Evolutionary conservation across 2,797 vertebrate species (phyloP), one percentile per base, ranked within the genome.

Genomic region (Sebastes trivittatus): DNA sequence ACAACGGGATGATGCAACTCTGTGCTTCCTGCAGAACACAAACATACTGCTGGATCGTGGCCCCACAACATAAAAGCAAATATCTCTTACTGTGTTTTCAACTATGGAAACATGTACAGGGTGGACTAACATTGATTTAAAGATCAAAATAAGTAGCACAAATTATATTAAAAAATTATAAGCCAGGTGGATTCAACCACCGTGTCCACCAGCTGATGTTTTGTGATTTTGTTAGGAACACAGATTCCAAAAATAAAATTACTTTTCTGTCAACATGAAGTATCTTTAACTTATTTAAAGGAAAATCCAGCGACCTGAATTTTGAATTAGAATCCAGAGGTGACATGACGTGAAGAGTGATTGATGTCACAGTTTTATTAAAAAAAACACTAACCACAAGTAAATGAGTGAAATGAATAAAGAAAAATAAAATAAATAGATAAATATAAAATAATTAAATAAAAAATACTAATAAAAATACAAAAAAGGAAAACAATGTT

Each of bases 1-100:
- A 96, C 64, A 97, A 79, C 0, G 98, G 98, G 68, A 99, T 94
- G 81, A 94, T 96, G 94, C 98, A 99, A 2, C 87, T 89, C 94
- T 89, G 89, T 0, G 61, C 23, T 14, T 84, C 88, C 96, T 96
- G 69, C 4, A 83, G 80, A 80, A 54, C 36, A 72, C 10, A 81
- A 70, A 70, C 58, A 85, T 2, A 14, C 16, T 6, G 22, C 11
- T 72, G 1, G 29, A 72, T 27, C 16, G 7, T 67, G 23, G 55
- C 30, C 22, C 23, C 16, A 36, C 1, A 74, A 30, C 14, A 61
- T 7, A 16, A 22, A n/a, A 52, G 46, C 20, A 72, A n/a, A 4
- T 36, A 7, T 7, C n/a, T 27, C 23, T 13, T 4, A 11, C 20
- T 60, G 27, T 10, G 6, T 13, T 25, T 11, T 27, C 29, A 58